Evolutionary conservation across 30 jellyfish, hydroid and myxozoan species (phyloP), one percentile per base, ranked within the genome.

Genomic region (Pelagia noctiluca): DNA sequence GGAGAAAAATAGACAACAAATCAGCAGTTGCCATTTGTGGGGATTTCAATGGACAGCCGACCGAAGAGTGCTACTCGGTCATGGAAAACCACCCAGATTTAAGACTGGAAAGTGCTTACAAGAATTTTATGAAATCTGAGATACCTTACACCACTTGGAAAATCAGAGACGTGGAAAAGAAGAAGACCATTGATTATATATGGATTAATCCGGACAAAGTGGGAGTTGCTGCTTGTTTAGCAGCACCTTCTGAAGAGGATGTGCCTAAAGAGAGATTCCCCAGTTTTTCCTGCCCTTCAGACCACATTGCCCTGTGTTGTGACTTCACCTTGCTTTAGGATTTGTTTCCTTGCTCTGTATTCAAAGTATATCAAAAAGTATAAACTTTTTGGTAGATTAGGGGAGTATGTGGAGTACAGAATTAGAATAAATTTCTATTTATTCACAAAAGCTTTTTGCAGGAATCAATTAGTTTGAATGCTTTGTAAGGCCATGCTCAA

Each of bases 81-180:
- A 79, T 91, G 63, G 74, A 24, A 42, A 38, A 47, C 29, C 47
- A 71, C 33, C 13, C 50, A 31, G 76, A 74, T 13, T 33, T 78
- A 1, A 11, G 29, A 29, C 61, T 91, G 32, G 35, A 63, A 30
- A 85, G 94, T 91, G 95, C 94, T 21, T 91, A 84, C 60, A 36
- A 42, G 57, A 47, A 63, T 29, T 87, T 79, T 1, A 28, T 25
- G 0, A 88, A 88, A 0, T 48, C 77, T 19, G 91, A 84, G 54
- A 50, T 50, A 0, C 35, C 75, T 19, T 91, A 30, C 60, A 76
- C 98, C 7, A 91, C 98, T 36, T 91, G 98, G 98, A 91, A 91
- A 71, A 69, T 84, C 18, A 74, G 98, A 46, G 88, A 64, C 42
- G 32, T 32, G 19, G 98, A 84, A 50, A 50, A 33, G 5, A 91